Evolutionary conservation across 1,140 invertebrate species (phyloP), one percentile per base, ranked within the genome.

Genomic region (Zaprionus africanus): DNA sequence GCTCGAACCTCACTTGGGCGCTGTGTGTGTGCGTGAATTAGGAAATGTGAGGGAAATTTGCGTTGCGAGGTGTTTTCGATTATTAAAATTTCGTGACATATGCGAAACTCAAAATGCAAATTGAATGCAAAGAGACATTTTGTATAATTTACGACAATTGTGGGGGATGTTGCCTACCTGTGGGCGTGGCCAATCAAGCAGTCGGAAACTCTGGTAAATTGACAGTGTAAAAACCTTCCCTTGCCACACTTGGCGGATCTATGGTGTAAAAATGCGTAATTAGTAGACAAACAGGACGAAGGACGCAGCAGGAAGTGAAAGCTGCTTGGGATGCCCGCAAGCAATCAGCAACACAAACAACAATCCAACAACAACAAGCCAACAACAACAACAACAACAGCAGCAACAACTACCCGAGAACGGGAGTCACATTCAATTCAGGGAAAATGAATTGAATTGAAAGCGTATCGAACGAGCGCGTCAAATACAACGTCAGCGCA

Each of bases 101-200:
- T 92, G 91, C 54, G 82, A 73, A 51, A 63, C 65, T 82, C 78
- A 81, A 88, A 80, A 91, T 91, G 87, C 79, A 91, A 92, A 92
- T 91, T 57, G 71, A 78, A 81, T 88, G 82, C 78, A 92, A 92
- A 91, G 80, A 86, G 78, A 76, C 66, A 91, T 91, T 91, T 82
- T 85, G 90, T 81, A 82, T 76, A 91, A 77, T 85, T 82, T 79
- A 11, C 4, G 15, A 11, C 11, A 26, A 43, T 57, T 66, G 31
- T 63, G 34, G 49, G 46, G 60, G 53, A n/a, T 41, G 64, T 15
- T 65, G 17, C 26, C 34, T 56, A 41, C 15, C 17, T 57, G 76
- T 76, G 72, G 81, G 81, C 69, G 81, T 66, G 59, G 57, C 73
- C 64, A 71, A 83, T 79, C 68, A 84, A 73, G 2, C 62, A 54